Evolutionary conservation across 2,888 invertebrate species (phyloP), one percentile per base, ranked within the genome.

Genomic region (Octonoba sinensis): DNA sequence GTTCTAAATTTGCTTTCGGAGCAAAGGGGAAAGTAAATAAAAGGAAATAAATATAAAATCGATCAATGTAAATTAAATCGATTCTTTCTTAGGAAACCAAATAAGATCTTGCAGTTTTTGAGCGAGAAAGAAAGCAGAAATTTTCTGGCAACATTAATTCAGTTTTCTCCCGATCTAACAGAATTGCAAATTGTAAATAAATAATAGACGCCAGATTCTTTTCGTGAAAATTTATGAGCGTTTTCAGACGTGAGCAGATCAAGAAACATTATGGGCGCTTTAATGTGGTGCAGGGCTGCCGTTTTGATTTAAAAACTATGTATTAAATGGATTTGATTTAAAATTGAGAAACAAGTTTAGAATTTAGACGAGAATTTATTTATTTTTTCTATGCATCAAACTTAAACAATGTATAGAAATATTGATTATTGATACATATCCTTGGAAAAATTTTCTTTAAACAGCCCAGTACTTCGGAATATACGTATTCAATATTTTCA

Each of bases 31-130:
- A 69, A 36, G 49, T 46, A 54, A 69, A 60, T 70, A 56, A 56
- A 22, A n/a, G n/a, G 47, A 47, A 46, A 70, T 62, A 77, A 77
- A 77, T 54, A 70, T n/a, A 36, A 71, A 71, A 71, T 66, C 64
- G 51, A 78, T 78, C 71, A 22, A 71, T 78, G 59, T 22, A 66
- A 71, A 71, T 57, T 56, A 66, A 66, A 78, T 78, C 77, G 69
- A 78, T 78, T 65, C 27, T 57, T 78, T 64, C 46, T 36, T 27
- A n/a, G 16, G 20, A 49, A 49, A 65, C 24, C 22, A n/a, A 46
- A 16, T 36, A 24, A 16, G 20, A 20, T 13, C 24, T 65, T 65
- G 49, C 46, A 44, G 22, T 47, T 47, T n/a, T 12, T 49, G 24
- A 65, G 20, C 12, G 24, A 46, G 24, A 49, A 65, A 49, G 65